Conservation (phyloP, 2,113 vertebrate genomes). For the Archocentrus centrarchus region DNA sequence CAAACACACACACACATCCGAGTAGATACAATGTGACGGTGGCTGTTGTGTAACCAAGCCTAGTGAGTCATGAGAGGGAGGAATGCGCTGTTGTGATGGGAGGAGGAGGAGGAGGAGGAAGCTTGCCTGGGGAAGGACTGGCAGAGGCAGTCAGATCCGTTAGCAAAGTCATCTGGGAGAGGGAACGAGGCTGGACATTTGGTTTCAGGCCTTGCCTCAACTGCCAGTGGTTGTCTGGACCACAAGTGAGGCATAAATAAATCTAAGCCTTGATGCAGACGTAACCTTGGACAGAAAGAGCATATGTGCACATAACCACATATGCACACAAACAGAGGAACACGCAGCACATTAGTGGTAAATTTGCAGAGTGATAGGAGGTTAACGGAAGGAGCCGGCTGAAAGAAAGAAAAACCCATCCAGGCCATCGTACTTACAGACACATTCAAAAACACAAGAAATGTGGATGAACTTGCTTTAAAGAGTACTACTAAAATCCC, state of each 20-base stretch:
- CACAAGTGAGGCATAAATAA: conserved; percentile 53
- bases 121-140: conserved; percentile 51
- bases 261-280: conserved; percentile 41
- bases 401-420: conserved; percentile 16
- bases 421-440: background rate
- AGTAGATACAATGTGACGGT: conserved; percentile 58
- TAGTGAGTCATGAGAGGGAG: conserved; percentile 73
- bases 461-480: conserved; percentile 4
- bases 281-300: conserved; percentile 33
- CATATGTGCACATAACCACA: conserved; percentile 29
- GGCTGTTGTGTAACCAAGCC: conserved; percentile 72
- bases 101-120: conserved; percentile 47
- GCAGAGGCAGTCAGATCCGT: conserved; percentile 46
- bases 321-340: conserved; percentile 11
- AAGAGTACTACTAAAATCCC: conserved; percentile 22
- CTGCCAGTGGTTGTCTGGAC: conserved; percentile 54
- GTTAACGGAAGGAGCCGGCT: conserved; percentile 50
- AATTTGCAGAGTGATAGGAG: conserved; percentile 61
- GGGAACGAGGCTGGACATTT: conserved; percentile 52
- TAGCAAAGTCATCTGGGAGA: conserved; percentile 63
- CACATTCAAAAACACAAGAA: background rate
- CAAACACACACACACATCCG: conserved; percentile 29
- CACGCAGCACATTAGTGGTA: conserved; percentile 24
- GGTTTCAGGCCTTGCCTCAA: conserved; percentile 48
- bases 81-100: conserved; percentile 64